A percentile compares a stretch with the other conserved stretches of the same genome.
Evolutionary conservation across 2,113 vertebrate species (phyloP).

Genomic region (Poeciliopsis turrubarensis): DNA sequence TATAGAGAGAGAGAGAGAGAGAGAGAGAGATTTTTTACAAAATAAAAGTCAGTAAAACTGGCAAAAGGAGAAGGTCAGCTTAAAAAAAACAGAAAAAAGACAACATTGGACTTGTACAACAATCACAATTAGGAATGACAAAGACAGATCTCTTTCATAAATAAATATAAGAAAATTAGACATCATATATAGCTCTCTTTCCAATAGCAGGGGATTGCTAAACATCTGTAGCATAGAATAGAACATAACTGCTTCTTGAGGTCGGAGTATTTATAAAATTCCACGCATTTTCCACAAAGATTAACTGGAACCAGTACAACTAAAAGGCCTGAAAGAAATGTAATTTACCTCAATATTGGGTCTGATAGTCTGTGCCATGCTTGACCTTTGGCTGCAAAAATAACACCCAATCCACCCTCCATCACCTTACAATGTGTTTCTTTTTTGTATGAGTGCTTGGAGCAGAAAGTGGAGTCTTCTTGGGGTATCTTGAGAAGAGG

Average conservation of each 20-base stretch:
- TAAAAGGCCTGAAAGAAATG: conserved; percentile 72
- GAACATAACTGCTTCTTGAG: conserved; percentile 52
- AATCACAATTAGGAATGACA: conserved; percentile 74
- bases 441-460: conserved; percentile 48
- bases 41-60: conserved; percentile 80
- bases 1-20: conserved; percentile 55
- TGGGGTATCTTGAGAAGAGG: conserved; percentile 55
- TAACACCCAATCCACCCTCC: conserved; percentile 34
- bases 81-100: conserved; percentile 59
- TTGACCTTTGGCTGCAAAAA: conserved; percentile 74
- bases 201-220: conserved; percentile 67
- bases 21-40: conserved; percentile 78
- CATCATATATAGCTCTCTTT: conserved; percentile 80
- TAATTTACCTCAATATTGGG: conserved; percentile 69
- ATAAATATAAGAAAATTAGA: conserved; percentile 80
- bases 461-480: conserved; percentile 45
- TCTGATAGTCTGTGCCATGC: conserved; percentile 75
- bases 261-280: conserved; percentile 57
- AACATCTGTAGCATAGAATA: conserved; percentile 58
- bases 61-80: conserved; percentile 68
- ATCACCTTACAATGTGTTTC: neutral
- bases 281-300: conserved; percentile 59
- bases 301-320: conserved; percentile 59
- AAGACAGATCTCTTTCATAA: conserved; percentile 78
- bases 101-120: conserved; percentile 66